phyloP scores from a whole-genome alignment of 2,888 invertebrate species.

The Brachyptera putata region DNA sequence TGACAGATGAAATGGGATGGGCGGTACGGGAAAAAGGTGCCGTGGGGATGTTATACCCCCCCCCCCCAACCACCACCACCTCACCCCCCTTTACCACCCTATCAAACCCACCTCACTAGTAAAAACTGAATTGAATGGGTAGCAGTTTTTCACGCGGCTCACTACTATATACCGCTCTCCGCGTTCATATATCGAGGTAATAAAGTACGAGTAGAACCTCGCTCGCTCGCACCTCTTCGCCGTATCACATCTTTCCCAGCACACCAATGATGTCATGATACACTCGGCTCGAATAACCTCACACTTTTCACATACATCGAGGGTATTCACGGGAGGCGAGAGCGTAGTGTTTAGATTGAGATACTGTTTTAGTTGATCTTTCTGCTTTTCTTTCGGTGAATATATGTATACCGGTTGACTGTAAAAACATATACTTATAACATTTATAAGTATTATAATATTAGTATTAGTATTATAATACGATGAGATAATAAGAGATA shows the following conservation, averaged over 20 bases:
- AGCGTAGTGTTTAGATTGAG: too few species aligned
- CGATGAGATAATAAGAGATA: too few species aligned
- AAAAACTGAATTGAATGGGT: constrained; percentile 20
- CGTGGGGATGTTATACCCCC: constrained; percentile 9
- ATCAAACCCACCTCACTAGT: background rate
- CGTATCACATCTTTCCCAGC: background rate
- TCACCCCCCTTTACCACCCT: background rate
- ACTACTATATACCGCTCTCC: constrained; percentile 11
- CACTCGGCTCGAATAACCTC: background rate
- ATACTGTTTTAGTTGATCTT: too few species aligned
- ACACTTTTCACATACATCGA: constrained; percentile 1
- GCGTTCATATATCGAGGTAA: constrained; percentile 3
- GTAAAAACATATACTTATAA: too few species aligned
- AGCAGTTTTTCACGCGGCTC: constrained; percentile 16
- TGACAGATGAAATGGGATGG: constrained; percentile 28
- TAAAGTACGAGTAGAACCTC: background rate
- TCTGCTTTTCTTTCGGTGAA: too few species aligned
- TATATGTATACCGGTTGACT: too few species aligned
- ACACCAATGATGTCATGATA: background rate
- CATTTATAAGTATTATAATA: too few species aligned
- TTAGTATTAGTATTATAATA: too few species aligned
- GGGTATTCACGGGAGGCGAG: too few species aligned
- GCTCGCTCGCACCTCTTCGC: background rate
- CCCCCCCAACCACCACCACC: constrained; percentile 2
- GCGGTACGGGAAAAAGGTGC: constrained; percentile 24